Evolutionary conservation across 2,113 vertebrate genomes (phyloP), one percentile per base, ranked within the genome.

Genomic region (Calidris pugnax): DNA sequence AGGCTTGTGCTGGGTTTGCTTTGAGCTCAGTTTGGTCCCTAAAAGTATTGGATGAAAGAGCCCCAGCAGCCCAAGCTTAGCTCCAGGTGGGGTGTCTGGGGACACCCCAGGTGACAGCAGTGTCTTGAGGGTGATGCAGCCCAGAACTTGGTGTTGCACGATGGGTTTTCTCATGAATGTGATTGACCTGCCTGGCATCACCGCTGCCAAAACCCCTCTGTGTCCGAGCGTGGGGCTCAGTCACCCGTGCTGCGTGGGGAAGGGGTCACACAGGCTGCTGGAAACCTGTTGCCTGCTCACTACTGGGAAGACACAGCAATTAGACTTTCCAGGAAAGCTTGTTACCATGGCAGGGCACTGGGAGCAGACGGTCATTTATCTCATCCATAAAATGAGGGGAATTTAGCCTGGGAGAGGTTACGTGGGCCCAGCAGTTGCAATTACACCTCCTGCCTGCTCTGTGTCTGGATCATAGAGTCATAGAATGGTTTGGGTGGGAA

Each of bases 221-320:
- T 32, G 35, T 7, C 9, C 0, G 1, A 81, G 35, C 1, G 0
- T 20, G 74, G 18, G 2, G 16, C 50, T 82, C 0, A 0, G 17
- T 23, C n/a, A 20, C 11, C 12, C 53, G 26, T 15, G 32, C 79
- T 72, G 64, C 23, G 50, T 1, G 0, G 60, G 28, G 48, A 72
- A 56, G 26, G 56, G 67, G 79, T 68, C 51, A 24, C 4, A 1
- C 55, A 60, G 50, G 37, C 45, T 9, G 74, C 22, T 1, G 1
- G 14, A 21, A 66, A 30, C 35, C 56, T 59, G 78, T 74, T 3
- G 33, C 53, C 53, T 1, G 8, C 55, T 67, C 60, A 1, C 78
- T 94, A 88, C 90, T 83, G 71, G 83, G 83, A 72, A 87, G 50
- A 62, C 4, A 21, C 10, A 76, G 85, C 41, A 12, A 66, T 86